Evolutionary conservation across 2,888 invertebrate genomes (phyloP), one percentile per base, ranked within the genome.

Genomic region (Hybos culiciformis): DNA sequence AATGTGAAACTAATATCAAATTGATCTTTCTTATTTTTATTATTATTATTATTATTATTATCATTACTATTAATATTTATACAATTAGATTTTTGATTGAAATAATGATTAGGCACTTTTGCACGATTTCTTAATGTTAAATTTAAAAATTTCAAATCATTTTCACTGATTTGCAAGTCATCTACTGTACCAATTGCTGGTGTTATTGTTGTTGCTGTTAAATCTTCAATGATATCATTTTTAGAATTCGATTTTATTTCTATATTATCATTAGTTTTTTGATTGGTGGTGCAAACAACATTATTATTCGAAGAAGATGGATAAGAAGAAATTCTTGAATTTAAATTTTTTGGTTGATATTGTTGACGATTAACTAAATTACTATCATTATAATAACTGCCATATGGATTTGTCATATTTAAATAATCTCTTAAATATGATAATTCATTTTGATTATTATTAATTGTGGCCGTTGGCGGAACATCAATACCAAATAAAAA

Each of bases 1-100:
- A 63, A 65, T 47, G 60, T 66, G 54, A 65, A 65, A 60, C 64
- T 65, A 42, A 62, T 62, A 52, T 65, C 59, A 41, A 63, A 60
- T 18, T 56, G 50, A 56, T 60, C 55, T n/a, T 29, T n/a, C 5
- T 29, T 29, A 29, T n/a, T n/a, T 20, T 36, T 12, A 21, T 21
- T 20, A 20, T 36, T 6, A 36, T 20, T 34, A 12, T 18, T 19
- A 21, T 20, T 21, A 21, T n/a, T 21, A 36, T 36, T 21, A 11
- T 36, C 21, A 14, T n/a, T 14, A 20, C 5, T n/a, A 36, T 20
- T n/a, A 14, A 7, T n/a, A n/a, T 21, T 19, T 12, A 7, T 14
- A 21, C 14, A 7, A 36, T 15, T 12, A n/a, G 29, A 29, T n/a
- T n/a, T 24, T 8, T 29, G 29, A n/a, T 29, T 7, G 9, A 15